Base-by-base conservation (phyloP, 2,797 vertebrate genomes). In the Leucoraja ocellata region DNA sequence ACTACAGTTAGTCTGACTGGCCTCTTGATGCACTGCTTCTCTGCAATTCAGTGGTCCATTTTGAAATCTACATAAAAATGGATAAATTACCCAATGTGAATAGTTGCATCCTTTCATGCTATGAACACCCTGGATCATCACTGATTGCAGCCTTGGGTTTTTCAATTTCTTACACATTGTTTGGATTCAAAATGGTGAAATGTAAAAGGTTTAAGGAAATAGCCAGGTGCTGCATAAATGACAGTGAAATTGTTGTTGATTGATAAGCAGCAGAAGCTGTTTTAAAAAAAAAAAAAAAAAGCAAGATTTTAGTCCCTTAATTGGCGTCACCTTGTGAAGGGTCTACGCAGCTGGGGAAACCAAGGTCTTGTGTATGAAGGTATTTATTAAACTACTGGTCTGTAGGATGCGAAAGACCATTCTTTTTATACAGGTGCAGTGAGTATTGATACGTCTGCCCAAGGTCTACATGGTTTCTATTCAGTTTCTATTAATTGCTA, bases 1-100 rank as follows among this genome's bases (percentile, higher is more conserved):
- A 36, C 61, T 88, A 28, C 58, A 86, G 83, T n/a, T 86, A 5
- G 81, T 84, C 54, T 84, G 81, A n/a, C 81, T 86, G 28, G 83
- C 28, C 5, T 8, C 28, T 36, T 65, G 84, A 65, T 68, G 4
- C 61, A 2, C 61, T 65, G 14, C 7, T 9, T 88, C 28, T 80
- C 32, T 88, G n/a, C 63, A 88, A 18, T 36, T 88, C 16, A 28
- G 28, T 65, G n/a, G 61, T 36, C 61, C 84, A 63, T 86, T 61
- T 32, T 32, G 84, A 36, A 63, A 61, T 8, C 6, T 84, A 63
- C 5, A n/a, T 28, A 84, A 28, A 54, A n/a, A 16, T 6, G 36
- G 28, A 32, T 36, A 18, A 61, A 14, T 71, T 54, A 13, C 54
- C 13, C 71, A n/a, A 1, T 54, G 39, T 25, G 71, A 10, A 39